Percentiles rank a stretch among this genome's conserved stretches.
phyloP scores from a whole-genome alignment of 64 coral and sea anemone species.

The Hydrozoanthus tunicans region DNA sequence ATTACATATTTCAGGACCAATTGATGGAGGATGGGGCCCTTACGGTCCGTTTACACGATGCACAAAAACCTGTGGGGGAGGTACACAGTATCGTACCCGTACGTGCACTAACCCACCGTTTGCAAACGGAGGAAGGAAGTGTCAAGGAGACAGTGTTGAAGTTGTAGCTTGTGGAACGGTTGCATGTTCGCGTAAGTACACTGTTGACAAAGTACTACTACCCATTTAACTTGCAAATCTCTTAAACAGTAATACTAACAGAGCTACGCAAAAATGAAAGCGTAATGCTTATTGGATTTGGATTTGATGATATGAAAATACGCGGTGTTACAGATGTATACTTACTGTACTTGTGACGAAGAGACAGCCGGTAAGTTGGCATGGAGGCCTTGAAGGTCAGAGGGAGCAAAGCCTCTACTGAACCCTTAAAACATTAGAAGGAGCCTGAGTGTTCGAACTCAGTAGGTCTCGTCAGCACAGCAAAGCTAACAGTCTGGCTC shows the following conservation, averaged over 20 bases:
- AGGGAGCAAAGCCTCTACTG: too few species aligned
- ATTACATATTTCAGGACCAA: not conserved
- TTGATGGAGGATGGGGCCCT: not conserved
- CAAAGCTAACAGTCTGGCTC: too few species aligned
- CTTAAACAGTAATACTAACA: not conserved
- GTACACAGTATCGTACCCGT: conserved; percentile 1
- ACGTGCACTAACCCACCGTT: not conserved
- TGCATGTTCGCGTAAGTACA: not conserved
- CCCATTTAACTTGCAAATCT: not conserved
- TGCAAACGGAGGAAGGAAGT: conserved; percentile 13
- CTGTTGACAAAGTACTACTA: not conserved
- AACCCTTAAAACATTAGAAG: too few species aligned
- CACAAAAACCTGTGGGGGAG: conserved; percentile 12
- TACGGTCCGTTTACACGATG: not conserved
- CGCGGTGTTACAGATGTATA: too few species aligned
- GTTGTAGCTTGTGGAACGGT: not conserved
- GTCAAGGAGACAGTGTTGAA: conserved; percentile 5
- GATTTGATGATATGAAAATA: too few species aligned
- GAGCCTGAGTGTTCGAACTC: too few species aligned
- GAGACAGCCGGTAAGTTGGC: too few species aligned
- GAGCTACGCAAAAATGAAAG: not conserved
- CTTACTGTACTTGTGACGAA: too few species aligned
- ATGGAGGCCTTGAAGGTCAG: too few species aligned
- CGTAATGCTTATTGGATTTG: too few species aligned
- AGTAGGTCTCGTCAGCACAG: too few species aligned